Base-by-base conservation (phyloP, 2,113 vertebrate species). In the Myrmecophaga tridactyla region DNA sequence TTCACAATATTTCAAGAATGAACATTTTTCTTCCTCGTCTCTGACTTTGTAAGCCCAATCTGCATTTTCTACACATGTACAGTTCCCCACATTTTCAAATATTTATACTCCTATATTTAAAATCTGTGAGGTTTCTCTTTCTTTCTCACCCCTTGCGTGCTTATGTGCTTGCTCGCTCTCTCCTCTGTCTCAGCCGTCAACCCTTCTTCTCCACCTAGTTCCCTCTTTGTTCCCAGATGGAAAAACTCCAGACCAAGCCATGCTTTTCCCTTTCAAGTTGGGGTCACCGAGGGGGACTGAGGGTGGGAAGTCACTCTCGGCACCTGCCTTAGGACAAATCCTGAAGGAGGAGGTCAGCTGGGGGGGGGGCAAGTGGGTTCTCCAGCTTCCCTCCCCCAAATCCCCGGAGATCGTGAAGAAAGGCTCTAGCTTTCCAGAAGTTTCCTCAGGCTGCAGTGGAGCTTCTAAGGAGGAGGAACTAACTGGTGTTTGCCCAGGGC, bases 71-170 rank as follows among this genome's bases (percentile, higher is more conserved):
- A 23, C 85, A 93, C 90, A 75, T 27, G 48, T 56, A 27, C 82
- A 78, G 92, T 81, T 90, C 87, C n/a, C 53, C 65, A 56, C 90
- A 90, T 92, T 97, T 81, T 96, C 94, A 96, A 97, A 95, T 96
- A 96, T 96, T 95, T 96, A 96, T 95, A 88, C 73, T 95, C 85
- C 89, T 94, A 60, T 89, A 89, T 96, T 96, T 86, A 95, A 97
- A 95, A 69, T 82, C 92, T 70, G 53, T 92, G 95, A 92, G 86
- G 43, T 84, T 53, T 75, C 90, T 89, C 78, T 31, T 23, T 95
- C 76, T 80, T 56, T 69, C 78, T 94, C 73, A 62, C 69, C 65
- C 67, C 70, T 36, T 77, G 11, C 34, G 7, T 29, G 13, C 82
- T 56, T 58, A 31, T 10, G 10, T 58, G 14, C 21, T 31, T n/a